Evolutionary conservation across 2,888 invertebrate genomes (phyloP).

Genomic region (Tipula vernalis): DNA sequence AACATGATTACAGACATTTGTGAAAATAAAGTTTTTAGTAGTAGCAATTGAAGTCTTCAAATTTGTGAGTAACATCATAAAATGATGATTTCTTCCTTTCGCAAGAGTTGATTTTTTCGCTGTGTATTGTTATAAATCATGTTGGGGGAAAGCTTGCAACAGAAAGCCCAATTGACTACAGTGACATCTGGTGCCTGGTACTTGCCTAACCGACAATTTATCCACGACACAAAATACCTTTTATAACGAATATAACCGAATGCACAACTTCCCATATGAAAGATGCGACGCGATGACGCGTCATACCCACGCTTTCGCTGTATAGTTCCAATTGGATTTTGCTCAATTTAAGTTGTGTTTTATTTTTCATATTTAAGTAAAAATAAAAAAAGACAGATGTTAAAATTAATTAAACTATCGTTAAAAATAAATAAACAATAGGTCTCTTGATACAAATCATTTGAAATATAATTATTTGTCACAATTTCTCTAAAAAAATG

Average conservation of each 20-base stretch:
- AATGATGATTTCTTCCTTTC: too few species aligned
- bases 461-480: neutral
- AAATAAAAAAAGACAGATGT: neutral
- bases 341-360: neutral
- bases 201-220: neutral
- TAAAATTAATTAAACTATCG: neutral
- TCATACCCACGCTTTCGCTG: neutral
- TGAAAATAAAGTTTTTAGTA: too few species aligned
- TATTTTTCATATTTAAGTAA: neutral
- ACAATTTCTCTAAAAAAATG: neutral
- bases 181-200: neutral
- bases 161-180: neutral
- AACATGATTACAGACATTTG: too few species aligned
- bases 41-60: too few species aligned
- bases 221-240: neutral
- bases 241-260: neutral
- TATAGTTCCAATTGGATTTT: neutral
- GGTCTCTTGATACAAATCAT: neutral
- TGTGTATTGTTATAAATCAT: too few species aligned
- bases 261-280: neutral
- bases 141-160: too few species aligned
- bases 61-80: too few species aligned
- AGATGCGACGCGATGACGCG: neutral
- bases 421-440: neutral
- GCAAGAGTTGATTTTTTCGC: too few species aligned